Conservation (phyloP, 1,140 invertebrate genomes). For the Kradibia gibbosae region DNA sequence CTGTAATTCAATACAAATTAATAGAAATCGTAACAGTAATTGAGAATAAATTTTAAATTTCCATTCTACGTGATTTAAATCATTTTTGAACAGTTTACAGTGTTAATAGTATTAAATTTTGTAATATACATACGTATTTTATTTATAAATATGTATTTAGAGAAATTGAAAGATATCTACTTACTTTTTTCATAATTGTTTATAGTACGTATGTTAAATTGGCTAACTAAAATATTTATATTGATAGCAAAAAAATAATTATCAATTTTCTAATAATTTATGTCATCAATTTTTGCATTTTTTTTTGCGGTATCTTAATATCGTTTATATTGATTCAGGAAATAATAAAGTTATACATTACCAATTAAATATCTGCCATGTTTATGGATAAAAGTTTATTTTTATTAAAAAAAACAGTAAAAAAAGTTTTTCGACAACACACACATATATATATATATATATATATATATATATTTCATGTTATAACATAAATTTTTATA, state of each 20-base stretch:
- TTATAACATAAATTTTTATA: too few relatives aligned
- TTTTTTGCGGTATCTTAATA: not conserved
- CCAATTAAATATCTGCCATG: not conserved
- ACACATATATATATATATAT: too few relatives aligned
- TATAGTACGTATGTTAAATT: too few relatives aligned
- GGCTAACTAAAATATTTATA: too few relatives aligned
- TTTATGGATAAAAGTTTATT: too few relatives aligned
- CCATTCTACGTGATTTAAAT: not conserved
- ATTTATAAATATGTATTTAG: too few relatives aligned
- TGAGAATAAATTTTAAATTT: not conserved
- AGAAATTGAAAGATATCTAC: too few relatives aligned
- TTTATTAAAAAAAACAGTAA: too few relatives aligned
- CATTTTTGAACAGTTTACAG: not conserved
- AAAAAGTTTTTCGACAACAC: too few relatives aligned
- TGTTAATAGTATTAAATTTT: not conserved
- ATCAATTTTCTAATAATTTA: not conserved
- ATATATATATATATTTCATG: too few relatives aligned
- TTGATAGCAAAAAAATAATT: not conserved
- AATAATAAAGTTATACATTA: not conserved
- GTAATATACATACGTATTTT: not conserved
- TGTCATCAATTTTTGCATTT: not conserved
- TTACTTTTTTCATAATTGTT: too few relatives aligned
- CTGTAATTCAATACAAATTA: slow-evolving; percentile 16
- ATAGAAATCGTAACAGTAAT: not conserved
- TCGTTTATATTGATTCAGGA: not conserved